Percentiles rank a stretch among this genome's conserved stretches.
Evolutionary conservation across 2,797 vertebrate species (phyloP).

Genomic region (Delichon dasypus): DNA sequence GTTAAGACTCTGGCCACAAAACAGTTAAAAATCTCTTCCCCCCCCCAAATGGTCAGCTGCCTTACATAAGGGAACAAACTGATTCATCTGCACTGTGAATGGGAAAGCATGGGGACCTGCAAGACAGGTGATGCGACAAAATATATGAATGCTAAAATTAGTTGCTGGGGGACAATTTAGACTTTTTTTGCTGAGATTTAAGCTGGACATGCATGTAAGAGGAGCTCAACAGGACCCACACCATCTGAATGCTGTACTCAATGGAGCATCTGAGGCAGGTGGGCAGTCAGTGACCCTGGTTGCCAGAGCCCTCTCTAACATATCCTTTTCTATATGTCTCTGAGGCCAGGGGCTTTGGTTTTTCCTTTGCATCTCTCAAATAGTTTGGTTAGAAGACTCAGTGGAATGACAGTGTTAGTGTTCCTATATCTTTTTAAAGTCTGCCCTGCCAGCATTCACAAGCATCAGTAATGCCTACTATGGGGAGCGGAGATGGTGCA

Average conservation of each 20-base stretch:
- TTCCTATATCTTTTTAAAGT: background rate
- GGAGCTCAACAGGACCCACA: background rate
- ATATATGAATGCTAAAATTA: background rate
- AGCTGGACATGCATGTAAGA: background rate
- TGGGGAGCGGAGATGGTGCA: background rate
- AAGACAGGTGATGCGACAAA: background rate
- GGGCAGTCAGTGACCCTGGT: background rate
- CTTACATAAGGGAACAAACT: background rate
- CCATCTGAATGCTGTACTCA: background rate
- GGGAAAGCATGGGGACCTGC: background rate
- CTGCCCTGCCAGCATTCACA: background rate
- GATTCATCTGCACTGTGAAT: background rate
- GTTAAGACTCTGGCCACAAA: background rate
- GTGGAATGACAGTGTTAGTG: background rate
- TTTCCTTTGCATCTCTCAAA: background rate
- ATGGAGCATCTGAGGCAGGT: fast-evolving
- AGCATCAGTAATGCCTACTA: background rate
- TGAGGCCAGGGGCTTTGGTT: no score
- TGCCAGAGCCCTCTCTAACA: background rate
- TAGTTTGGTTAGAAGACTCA: background rate
- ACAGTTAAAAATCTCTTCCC: background rate
- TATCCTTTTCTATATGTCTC: background rate
- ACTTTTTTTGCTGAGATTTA: background rate
- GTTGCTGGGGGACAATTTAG: background rate
- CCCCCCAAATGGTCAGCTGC: background rate